Evolutionary conservation across 2,113 vertebrate genomes (phyloP), one percentile per base, ranked within the genome.

Genomic region (Macheiramphus alcinus): DNA sequence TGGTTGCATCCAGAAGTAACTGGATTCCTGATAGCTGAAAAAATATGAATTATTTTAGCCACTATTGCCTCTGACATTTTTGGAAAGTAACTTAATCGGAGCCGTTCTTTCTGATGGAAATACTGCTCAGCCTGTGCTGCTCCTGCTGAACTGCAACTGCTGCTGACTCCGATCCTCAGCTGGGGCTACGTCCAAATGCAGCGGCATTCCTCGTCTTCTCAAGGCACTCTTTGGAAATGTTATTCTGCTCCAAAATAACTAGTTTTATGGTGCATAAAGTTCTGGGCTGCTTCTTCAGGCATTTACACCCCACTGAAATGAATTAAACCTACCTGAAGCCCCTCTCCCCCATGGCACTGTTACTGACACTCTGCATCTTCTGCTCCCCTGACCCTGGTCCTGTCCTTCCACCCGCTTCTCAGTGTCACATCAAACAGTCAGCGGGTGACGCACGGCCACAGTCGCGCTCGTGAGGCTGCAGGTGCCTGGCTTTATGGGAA

Each of bases 401-500:
- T n/a, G 15, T 38, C 32, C 56, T 66, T 40, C 58, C 53, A 13
- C 31, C 50, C 2, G 0, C 26, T 16, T 42, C 19, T 12, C 17
- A 13, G 42, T 34, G 62, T 26, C 6, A 0, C 74, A 13, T 11
- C 74, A 10, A 14, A 6, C 6, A 11, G 56, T 8, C 43, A 2
- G 18, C 0, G 0, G 47, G 17, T 38, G 92, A 4, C 22, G 1
- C 0, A 0, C 0, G 25, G 62, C 3, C 10, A 6, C 76, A 52
- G 74, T 11, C 7, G 6, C 12, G 0, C 38, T 36, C 8, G 0
- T 18, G 13, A 40, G 53, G 16, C 6, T 1, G 3, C 0, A 1
- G 26, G 3, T 72, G 50, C 5, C 16, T 26, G 71, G 1, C 2
- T 42, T 5, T 13, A 0, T 9, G 36, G 80, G 34, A 16, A 3